A percentile compares a stretch with the other conserved stretches of the same genome.
phyloP scores from a whole-genome alignment of 2,888 invertebrate species.

The Artemia sp. region DNA sequence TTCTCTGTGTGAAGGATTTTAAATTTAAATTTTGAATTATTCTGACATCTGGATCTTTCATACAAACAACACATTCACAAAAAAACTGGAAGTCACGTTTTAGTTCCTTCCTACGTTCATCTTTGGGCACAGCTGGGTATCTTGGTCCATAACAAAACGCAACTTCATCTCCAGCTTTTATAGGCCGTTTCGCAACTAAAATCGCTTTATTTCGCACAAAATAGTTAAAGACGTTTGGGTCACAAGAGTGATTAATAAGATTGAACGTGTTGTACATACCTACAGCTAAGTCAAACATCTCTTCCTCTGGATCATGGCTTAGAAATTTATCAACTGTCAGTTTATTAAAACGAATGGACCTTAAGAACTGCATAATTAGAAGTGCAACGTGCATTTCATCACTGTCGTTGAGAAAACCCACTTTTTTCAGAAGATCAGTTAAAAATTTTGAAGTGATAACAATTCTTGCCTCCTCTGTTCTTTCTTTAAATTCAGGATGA shows the following conservation, averaged over 20 bases:
- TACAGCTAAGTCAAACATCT: not conserved
- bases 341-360: slow-evolving; percentile 1
- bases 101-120: not conserved
- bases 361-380: not conserved
- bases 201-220: not conserved
- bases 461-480: not conserved
- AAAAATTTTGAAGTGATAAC: not conserved
- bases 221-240: slow-evolving; percentile 12
- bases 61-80: slow-evolving; percentile 7
- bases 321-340: not conserved
- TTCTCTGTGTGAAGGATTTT: not conserved
- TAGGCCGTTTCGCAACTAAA: slow-evolving; percentile 1
- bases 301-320: not conserved
- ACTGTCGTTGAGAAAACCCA: not conserved
- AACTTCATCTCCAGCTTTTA: slow-evolving; percentile 8
- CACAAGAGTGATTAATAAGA: not conserved
- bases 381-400: not conserved
- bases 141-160: slow-evolving; percentile 12
- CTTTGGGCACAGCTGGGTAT: not conserved
- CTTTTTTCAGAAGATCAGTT: slow-evolving; percentile 3
- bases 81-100: not conserved
- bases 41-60: not conserved
- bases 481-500: not conserved
- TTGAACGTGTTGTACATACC: slow-evolving; percentile 9
- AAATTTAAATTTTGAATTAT: not conserved